Evolutionary conservation across 2,888 invertebrate species (phyloP), one percentile per base, ranked within the genome.

Genomic region (Conchocele bisecta): DNA sequence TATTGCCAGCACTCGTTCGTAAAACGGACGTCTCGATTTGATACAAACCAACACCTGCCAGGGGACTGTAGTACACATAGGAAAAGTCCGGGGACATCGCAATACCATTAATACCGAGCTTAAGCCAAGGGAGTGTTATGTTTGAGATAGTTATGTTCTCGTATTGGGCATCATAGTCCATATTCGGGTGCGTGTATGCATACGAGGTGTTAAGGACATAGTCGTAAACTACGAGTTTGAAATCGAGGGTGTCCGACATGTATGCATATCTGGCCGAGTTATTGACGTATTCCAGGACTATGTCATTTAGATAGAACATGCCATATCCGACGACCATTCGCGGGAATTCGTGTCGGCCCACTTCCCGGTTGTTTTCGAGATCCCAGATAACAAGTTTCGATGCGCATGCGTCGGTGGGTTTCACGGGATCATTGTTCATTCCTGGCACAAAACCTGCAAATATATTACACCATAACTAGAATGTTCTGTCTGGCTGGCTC

Each of bases 341-440:
- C 0, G 82, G 75, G 41, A 84, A 83, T 7, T 35, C 31, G 53
- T 81, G 77, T 0, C 78, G 58, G 42, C 66, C 70, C 4, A 82
- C 58, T 35, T 76, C 77, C 28, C 20, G 15, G 13, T 75, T 48
- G 2, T 65, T 69, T 24, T 77, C 54, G 31, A 85, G 22, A 57
- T 85, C 81, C 37, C 67, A 83, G 3, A 84, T 77, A 7, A 82
- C 61, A 0, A 85, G 53, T 58, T 84, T 85, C 1, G 83, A 66
- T 6, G 77, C 79, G 24, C 85, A 85, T 1, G 59, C 33, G 28
- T 71, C 77, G 4, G 61, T 3, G 5, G 74, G 73, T 15, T 65
- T 60, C 13, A 67, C 63, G 0, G 42, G 48, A 0, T 69, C 54
- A 28, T 51, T 35, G 9, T 51, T 50, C 60, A 58, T 65, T 5